These are phyloP conservation scores for Tympanoctomys barrerae DNA, from an alignment of 2,797 vertebrate genomes.

Conservation along the genomic window DNA sequence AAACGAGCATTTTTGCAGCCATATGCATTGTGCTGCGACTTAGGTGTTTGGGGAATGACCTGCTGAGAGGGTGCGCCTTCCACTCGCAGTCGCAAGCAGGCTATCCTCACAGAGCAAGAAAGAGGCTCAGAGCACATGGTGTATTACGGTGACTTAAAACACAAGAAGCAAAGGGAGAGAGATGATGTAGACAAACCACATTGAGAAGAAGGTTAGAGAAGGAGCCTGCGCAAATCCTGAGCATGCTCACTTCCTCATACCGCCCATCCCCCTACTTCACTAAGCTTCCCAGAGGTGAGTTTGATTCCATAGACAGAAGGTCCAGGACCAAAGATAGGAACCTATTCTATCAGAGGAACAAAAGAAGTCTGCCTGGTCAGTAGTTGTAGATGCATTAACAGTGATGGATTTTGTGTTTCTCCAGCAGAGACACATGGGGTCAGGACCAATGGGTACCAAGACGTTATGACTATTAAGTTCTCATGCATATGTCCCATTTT, in stretches of 20 bases:
- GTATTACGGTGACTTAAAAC: slow-evolving; percentile 19
- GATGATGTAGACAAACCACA: neutral
- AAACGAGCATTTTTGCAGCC: neutral
- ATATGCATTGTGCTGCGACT: neutral
- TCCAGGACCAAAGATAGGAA: neutral
- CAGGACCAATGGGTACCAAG: neutral
- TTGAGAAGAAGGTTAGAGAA: neutral
- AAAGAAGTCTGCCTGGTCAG: neutral
- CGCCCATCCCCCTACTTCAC: neutral
- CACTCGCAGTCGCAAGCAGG: neutral
- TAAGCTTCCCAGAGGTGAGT: neutral
- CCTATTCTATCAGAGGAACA: neutral
- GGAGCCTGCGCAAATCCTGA: neutral
- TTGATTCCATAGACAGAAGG: neutral
- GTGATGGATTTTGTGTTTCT: neutral
- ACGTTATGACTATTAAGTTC: neutral
- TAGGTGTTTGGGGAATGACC: neutral
- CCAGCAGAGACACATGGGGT: neutral
- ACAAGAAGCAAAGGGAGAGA: neutral
- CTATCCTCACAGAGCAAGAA: neutral
- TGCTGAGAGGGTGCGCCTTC: neutral
- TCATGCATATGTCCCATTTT: accelerated
- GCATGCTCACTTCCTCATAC: neutral
- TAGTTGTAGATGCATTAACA: neutral
- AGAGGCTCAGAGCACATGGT: neutral